Base-by-base conservation (phyloP, 2,888 invertebrate species). In the Drosophila tanythrix region DNA sequence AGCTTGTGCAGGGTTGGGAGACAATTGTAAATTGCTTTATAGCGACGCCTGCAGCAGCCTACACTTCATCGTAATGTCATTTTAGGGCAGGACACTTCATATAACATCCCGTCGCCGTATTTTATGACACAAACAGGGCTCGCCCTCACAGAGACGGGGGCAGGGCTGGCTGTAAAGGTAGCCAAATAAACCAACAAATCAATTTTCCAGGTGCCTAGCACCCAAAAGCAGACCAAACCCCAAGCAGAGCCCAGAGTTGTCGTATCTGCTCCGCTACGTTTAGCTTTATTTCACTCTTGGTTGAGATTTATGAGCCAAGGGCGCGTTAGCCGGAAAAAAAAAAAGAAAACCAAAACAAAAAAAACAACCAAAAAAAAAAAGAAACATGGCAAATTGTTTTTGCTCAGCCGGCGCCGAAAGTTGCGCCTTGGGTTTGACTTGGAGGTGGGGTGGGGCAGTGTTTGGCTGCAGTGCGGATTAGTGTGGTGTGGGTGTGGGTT, bases 261-360 rank as follows among this genome's bases (percentile, higher is more conserved):
- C 79, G 68, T 79, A 77, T 75, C 73, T 74, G 76, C 61, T 57
- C 71, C 73, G 69, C 70, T 79, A 83, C 82, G 89, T 88, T 89
- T 88, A 88, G 89, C 88, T 88, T 88, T 89, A 88, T 88, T 88
- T 88, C 89, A 89, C 83, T 88, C 88, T 85, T 80, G 85, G 87
- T 74, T 79, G 87, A 88, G 87, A 88, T 88, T 88, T 88, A 88
- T 88, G 88, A 82, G 85, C 78, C 88, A 78, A 86, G 85, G 88
- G 88, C 84, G 84, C 88, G 88, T 82, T 83, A 86, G 85, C 82
- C 73, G 76, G 81, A 71, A 89, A 87, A 83, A 83, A 83, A 73
- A 60, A 31, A 60, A 60, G 51, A 57, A 51, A 50, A 53, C 48
- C 25, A 65, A 48, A 57, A 40, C 25, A 60, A 60, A 31, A 60